phyloP scores from a whole-genome alignment of 2,888 invertebrate genomes.

The Oasisia sp. region DNA sequence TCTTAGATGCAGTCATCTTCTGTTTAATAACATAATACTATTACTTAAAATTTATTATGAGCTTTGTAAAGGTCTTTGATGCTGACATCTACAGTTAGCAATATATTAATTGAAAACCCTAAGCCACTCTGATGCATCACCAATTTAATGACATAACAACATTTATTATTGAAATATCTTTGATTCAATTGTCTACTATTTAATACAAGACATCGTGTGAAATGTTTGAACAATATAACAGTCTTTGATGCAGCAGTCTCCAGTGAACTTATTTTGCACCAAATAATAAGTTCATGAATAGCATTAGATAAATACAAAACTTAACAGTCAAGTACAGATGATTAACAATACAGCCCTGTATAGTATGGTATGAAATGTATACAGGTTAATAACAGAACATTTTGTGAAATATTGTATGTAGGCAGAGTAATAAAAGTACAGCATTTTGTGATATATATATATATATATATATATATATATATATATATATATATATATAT shows the following conservation, averaged over 20 bases:
- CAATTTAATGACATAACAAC: too few species aligned
- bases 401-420: not conserved
- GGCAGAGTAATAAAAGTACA: not conserved
- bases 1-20: not conserved
- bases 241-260: too few species aligned
- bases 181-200: conserved; percentile 1
- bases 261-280: too few species aligned
- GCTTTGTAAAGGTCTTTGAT: too few species aligned
- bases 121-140: too few species aligned
- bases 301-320: too few species aligned
- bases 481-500: not conserved
- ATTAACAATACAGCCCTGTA: not conserved
- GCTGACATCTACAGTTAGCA: too few species aligned
- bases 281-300: too few species aligned
- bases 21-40: not conserved
- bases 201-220: not conserved
- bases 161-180: not conserved
- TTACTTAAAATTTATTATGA: too few species aligned
- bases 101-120: too few species aligned
- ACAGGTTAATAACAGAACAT: conserved; percentile 8
- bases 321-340: not conserved
- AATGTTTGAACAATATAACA: not conserved
- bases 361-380: conserved; percentile 18
- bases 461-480: not conserved
- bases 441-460: not conserved